A percentile compares a stretch with the other conserved stretches of the same genome.
Evolutionary conservation across 2,113 vertebrate species (phyloP).

Genomic region (Lepidothrix coronata): DNA sequence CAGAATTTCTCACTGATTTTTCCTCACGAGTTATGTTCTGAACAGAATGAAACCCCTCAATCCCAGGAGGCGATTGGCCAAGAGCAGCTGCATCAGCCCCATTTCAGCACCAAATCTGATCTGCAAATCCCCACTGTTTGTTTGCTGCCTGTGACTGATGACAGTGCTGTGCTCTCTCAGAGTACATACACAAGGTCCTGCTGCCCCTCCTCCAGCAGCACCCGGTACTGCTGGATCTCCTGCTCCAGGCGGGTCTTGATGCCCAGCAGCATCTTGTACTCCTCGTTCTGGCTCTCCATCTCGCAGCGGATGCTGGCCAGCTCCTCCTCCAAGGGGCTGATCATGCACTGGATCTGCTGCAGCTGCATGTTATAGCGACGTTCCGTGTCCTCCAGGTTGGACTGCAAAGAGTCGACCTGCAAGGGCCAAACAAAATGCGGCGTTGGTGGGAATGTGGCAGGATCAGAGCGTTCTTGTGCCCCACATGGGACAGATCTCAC

Average conservation of each 20-base stretch:
- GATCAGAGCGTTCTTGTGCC: background rate
- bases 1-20: background rate
- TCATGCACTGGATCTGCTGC: constrained; percentile 73
- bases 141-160: background rate
- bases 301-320: constrained; percentile 73
- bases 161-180: background rate
- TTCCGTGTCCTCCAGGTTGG: constrained; percentile 80
- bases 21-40: background rate
- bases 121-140: background rate
- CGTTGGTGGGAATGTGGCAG: background rate
- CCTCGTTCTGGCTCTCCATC: constrained; percentile 78
- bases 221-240: constrained; percentile 87
- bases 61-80: accelerated
- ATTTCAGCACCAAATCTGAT: background rate
- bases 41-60: background rate
- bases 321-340: constrained; percentile 77
- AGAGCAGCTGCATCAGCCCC: background rate
- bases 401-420: constrained; percentile 81
- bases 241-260: constrained; percentile 85
- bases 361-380: constrained; percentile 76
- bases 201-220: constrained; percentile 76
- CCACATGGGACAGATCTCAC: background rate
- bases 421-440: background rate
- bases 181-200: constrained; percentile 46
- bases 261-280: constrained; percentile 83